Percentiles rank a stretch among this genome's conserved stretches.
Conservation (phyloP, 2,113 vertebrate genomes). For the Gulo gulo region DNA sequence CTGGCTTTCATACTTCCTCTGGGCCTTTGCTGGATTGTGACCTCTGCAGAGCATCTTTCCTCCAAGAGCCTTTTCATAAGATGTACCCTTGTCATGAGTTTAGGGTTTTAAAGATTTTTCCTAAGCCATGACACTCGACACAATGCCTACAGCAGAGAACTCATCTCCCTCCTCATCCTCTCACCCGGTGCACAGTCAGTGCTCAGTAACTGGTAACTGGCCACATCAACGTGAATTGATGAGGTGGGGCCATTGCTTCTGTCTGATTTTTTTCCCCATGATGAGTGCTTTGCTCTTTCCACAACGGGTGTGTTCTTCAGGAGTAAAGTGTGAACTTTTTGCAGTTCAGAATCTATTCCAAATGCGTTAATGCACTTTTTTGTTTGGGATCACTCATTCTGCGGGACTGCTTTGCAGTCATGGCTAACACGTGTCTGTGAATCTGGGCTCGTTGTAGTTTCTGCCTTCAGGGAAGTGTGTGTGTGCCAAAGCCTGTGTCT, state of each 20-base stretch:
- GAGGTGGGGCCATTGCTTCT: neutral
- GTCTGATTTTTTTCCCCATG: neutral
- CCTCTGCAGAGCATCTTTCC: neutral
- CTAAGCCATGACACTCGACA: neutral
- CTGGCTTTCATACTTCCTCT: accelerated
- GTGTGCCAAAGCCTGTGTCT: neutral
- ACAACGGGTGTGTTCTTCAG: neutral
- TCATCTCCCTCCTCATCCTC: neutral
- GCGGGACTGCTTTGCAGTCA: accelerated
- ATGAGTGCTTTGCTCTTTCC: neutral
- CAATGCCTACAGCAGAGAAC: neutral
- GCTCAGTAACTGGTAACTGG: neutral
- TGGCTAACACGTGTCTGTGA: neutral
- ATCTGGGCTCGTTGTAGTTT: neutral
- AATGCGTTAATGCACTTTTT: neutral
- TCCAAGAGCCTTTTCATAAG: neutral
- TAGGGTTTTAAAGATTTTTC: neutral
- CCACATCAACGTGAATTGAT: neutral
- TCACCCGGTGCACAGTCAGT: neutral
- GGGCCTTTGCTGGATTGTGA: neutral
- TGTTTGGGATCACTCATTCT: neutral
- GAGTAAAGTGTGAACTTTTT: neutral
- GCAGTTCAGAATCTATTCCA: neutral
- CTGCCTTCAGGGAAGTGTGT: no score
- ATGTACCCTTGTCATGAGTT: no score